Percentiles rank a stretch among this genome's conserved stretches.
Conservation (phyloP, 2,888 invertebrate species). For the Xanthia togata region DNA sequence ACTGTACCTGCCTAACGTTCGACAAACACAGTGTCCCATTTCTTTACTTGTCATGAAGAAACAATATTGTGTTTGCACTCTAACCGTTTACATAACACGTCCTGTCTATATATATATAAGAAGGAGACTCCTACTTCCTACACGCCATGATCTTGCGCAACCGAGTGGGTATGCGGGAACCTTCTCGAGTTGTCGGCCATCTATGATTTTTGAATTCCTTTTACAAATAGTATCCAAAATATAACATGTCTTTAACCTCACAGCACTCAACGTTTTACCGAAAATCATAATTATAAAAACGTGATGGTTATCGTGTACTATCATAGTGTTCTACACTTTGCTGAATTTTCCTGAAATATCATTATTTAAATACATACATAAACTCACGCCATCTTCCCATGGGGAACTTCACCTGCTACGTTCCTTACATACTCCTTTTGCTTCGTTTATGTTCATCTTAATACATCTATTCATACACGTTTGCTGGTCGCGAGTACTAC, state of each 20-base stretch:
- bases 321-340: not conserved
- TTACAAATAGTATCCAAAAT: not conserved
- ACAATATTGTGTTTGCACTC: conserved; percentile 69
- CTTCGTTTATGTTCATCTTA: not conserved
- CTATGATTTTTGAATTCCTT: not conserved
- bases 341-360: not conserved
- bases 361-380: not conserved
- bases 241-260: not conserved
- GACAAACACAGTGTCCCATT: conserved; percentile 16
- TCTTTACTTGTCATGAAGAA: conserved; percentile 27
- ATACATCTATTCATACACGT: not conserved
- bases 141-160: conserved; percentile 71
- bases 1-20: not conserved
- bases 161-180: conserved; percentile 9
- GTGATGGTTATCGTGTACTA: not conserved
- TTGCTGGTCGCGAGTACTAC: not conserved
- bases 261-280: not conserved
- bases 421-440: not conserved
- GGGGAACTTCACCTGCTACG: not conserved
- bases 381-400: not conserved
- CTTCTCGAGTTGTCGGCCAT: too few relatives aligned
- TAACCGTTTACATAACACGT: conserved; percentile 62
- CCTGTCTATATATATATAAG: conserved; percentile 61
- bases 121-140: conserved; percentile 70
- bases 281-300: not conserved